Conservation (phyloP, 2,113 vertebrate genomes). For the Mesembrinibis cayennensis region DNA sequence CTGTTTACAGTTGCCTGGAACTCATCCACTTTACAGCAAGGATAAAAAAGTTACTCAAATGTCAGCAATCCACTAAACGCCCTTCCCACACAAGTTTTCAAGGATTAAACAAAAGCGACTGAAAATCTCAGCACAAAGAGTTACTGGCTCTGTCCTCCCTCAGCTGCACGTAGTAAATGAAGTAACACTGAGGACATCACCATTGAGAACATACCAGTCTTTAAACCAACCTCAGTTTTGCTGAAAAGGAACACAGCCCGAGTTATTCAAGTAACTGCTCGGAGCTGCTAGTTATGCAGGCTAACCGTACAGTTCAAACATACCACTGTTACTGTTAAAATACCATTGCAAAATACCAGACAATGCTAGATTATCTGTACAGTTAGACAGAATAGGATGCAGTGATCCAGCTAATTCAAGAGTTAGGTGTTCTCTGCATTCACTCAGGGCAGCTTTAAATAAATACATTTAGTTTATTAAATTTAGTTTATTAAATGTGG, state of each 20-base stretch:
- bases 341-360: not conserved
- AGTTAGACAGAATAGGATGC: not conserved
- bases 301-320: not conserved
- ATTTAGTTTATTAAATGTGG: not conserved
- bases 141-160: not conserved
- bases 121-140: slow-evolving; percentile 19
- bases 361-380: rapidly evolving
- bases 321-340: not conserved
- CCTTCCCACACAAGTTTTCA: slow-evolving; percentile 61
- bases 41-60: slow-evolving; percentile 32
- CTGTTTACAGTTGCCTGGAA: slow-evolving; percentile 39
- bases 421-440: not conserved
- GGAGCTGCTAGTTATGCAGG: not conserved
- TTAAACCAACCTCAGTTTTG: not conserved
- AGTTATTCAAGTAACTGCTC: not conserved
- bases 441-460: not conserved
- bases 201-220: not conserved
- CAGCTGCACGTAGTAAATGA: not conserved
- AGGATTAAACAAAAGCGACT: slow-evolving; percentile 30
- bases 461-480: too few species aligned
- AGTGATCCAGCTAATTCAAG: not conserved
- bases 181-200: not conserved
- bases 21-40: slow-evolving; percentile 46
- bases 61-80: slow-evolving; percentile 44
- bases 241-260: not conserved